Evolutionary conservation across 1,140 invertebrate species (phyloP).

Genomic region (Pissodes strobi): DNA sequence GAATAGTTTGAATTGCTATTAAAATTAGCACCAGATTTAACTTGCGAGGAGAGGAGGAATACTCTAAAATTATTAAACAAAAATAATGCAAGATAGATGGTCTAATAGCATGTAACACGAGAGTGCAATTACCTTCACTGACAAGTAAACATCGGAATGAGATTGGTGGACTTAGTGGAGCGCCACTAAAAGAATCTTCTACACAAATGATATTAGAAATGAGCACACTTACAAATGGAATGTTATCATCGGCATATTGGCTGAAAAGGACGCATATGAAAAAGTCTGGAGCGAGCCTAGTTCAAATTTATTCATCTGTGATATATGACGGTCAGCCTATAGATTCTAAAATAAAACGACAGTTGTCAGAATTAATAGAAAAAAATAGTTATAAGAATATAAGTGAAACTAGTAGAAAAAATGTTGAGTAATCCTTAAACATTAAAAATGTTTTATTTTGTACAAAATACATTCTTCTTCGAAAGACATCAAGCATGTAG

Average conservation of each 20-base stretch:
- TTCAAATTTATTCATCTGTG: constrained; percentile 90
- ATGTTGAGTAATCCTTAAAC: too few relatives aligned
- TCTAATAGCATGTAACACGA: constrained; percentile 94
- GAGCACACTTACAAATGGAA: constrained; percentile 80
- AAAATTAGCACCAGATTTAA: too few relatives aligned
- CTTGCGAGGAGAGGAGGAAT: constrained; percentile 75
- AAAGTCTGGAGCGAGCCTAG: constrained; percentile 81
- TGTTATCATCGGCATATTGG: constrained; percentile 69
- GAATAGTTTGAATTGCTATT: constrained; percentile 68
- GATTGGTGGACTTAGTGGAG: constrained; percentile 88
- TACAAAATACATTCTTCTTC: too few relatives aligned
- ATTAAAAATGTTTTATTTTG: too few relatives aligned
- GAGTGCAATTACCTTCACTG: too few relatives aligned
- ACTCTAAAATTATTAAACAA: too few relatives aligned
- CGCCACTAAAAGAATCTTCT: constrained; percentile 78
- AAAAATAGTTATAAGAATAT: too few relatives aligned
- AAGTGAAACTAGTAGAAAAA: too few relatives aligned
- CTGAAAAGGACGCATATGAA: constrained; percentile 84
- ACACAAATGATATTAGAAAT: too few relatives aligned
- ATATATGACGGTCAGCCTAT: constrained; percentile 82
- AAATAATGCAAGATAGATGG: constrained; percentile 82
- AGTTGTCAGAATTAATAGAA: too few relatives aligned
- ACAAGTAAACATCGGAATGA: too few relatives aligned
- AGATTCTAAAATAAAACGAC: constrained; percentile 78
- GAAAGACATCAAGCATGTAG: too few relatives aligned